phyloP scores from a whole-genome alignment of 2,888 invertebrate species.

The Orchesellides sinensis region DNA sequence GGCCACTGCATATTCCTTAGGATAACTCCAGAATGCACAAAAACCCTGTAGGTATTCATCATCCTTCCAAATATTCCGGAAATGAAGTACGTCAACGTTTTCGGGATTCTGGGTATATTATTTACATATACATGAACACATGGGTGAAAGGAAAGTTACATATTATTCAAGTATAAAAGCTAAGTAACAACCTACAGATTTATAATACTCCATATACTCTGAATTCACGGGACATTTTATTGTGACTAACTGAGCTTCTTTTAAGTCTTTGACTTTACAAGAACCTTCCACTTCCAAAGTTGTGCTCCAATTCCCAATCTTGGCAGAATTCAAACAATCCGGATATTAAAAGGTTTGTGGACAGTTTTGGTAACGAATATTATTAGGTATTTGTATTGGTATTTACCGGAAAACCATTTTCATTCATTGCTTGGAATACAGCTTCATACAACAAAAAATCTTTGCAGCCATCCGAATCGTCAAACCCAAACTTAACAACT shows the following conservation, averaged over 20 bases:
- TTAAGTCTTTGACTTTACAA: not conserved
- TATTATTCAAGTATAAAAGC: no score
- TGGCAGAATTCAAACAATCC: no score
- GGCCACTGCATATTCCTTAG: not conserved
- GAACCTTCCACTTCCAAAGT: not conserved
- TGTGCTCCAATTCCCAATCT: not conserved
- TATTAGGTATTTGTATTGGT: no score
- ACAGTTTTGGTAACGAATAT: no score
- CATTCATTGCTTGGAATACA: not conserved
- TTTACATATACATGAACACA: no score
- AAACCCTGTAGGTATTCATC: not conserved
- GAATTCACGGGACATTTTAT: not conserved
- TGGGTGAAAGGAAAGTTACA: not conserved
- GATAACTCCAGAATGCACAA: slow-evolving; percentile 25
- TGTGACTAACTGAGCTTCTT: not conserved
- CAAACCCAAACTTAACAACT: not conserved
- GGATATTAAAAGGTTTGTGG: no score
- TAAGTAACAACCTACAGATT: no score
- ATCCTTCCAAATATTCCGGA: slow-evolving; percentile 21
- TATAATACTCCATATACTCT: no score
- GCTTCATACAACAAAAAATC: slow-evolving; percentile 3
- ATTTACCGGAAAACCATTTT: slow-evolving; percentile 11
- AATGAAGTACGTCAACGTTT: not conserved
- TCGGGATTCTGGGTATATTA: not conserved
- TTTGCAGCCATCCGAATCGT: not conserved